A percentile compares a stretch with the other conserved stretches of the same genome.
phyloP scores from a whole-genome alignment of 1,140 invertebrate genomes.

The Calliopsis andreniformis region DNA sequence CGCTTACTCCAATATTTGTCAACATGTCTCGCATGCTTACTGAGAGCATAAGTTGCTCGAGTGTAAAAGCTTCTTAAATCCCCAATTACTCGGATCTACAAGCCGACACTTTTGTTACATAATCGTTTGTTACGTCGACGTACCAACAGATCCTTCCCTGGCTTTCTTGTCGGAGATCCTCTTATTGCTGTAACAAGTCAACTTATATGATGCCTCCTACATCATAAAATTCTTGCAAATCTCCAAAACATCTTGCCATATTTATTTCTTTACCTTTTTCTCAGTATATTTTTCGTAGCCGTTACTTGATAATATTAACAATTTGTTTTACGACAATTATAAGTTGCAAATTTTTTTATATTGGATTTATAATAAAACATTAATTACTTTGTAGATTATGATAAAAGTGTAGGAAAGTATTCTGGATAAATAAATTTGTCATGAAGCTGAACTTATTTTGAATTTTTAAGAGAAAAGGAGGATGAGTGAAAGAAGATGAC shows the following conservation, averaged over 20 bases:
- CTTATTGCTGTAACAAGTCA: constrained; percentile 31
- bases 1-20: constrained; percentile 38
- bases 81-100: constrained; percentile 54
- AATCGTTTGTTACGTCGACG: constrained; percentile 47
- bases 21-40: constrained; percentile 43
- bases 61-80: constrained; percentile 47
- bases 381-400: too few species aligned
- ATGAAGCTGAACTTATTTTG: neutral
- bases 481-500: neutral
- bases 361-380: too few species aligned
- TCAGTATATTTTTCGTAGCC: neutral
- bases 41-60: constrained; percentile 31
- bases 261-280: neutral
- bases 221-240: constrained; percentile 10
- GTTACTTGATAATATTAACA: neutral
- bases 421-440: too few species aligned
- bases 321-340: too few species aligned
- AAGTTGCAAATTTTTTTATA: too few species aligned
- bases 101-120: constrained; percentile 40
- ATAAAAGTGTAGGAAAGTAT: too few species aligned
- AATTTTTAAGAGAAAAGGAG: neutral
- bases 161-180: constrained; percentile 32
- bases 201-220: constrained; percentile 19
- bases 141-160: constrained; percentile 32
- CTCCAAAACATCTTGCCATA: neutral